Conservation (phyloP, 2,888 invertebrate species). For the Harmothoe impar region DNA sequence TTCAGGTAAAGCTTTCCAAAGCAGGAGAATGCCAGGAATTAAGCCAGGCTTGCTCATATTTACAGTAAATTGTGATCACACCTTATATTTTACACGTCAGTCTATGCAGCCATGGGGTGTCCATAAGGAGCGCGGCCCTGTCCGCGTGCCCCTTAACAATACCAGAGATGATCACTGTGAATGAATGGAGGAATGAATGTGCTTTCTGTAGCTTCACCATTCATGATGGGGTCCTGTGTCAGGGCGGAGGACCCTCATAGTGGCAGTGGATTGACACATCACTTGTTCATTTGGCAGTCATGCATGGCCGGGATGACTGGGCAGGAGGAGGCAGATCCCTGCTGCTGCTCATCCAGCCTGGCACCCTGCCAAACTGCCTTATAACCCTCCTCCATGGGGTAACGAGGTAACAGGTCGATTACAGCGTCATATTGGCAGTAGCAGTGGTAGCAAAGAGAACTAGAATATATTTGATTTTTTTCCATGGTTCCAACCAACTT, state of each 20-base stretch:
- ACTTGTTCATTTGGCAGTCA: slow-evolving; percentile 51
- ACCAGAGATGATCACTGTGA: background rate
- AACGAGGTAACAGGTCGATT: too few species aligned
- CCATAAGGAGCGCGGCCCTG: background rate
- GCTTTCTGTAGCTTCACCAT: background rate
- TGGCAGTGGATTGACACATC: slow-evolving; percentile 2
- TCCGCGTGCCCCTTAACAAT: background rate
- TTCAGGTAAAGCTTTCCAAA: background rate
- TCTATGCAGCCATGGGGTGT: background rate
- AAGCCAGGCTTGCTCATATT: slow-evolving; percentile 5
- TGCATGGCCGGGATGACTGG: slow-evolving; percentile 25
- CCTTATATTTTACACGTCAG: slow-evolving; percentile 39
- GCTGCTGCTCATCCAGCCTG: background rate
- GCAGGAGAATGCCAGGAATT: background rate
- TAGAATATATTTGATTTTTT: too few species aligned
- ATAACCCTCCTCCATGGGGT: background rate
- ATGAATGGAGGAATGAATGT: background rate
- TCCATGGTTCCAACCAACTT: too few species aligned
- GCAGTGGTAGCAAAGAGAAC: too few species aligned
- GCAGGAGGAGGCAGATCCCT: background rate
- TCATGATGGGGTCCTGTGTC: background rate
- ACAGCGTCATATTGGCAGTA: too few species aligned
- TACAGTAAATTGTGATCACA: slow-evolving; percentile 3
- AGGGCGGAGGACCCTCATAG: background rate
- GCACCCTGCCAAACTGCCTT: background rate